phyloP scores from a whole-genome alignment of 2,797 vertebrate species.

The Siniperca obscura region DNA sequence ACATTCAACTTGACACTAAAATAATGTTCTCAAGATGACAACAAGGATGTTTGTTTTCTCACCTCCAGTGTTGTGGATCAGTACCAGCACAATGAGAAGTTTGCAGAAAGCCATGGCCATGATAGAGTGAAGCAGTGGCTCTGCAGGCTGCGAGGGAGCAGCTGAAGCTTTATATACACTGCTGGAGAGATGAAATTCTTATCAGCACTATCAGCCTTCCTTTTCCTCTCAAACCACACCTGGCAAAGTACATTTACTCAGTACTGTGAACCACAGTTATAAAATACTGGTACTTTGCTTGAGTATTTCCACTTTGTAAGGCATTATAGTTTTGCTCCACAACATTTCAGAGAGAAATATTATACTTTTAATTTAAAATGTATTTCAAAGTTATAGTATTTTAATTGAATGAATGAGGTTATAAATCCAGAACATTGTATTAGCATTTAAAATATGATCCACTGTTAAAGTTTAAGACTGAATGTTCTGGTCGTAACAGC shows the following conservation, averaged over 20 bases:
- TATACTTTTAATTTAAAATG: neutral
- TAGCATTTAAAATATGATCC: neutral
- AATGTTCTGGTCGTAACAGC: neutral
- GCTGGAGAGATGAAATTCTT: neutral
- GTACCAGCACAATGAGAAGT: constrained; percentile 35
- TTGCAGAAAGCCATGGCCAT: constrained; percentile 45
- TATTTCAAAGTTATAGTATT: neutral
- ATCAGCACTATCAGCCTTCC: constrained; percentile 29
- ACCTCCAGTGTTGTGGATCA: constrained; percentile 54
- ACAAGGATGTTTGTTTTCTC: neutral
- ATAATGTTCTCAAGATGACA: neutral
- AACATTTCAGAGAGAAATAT: neutral
- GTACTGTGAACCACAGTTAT: neutral
- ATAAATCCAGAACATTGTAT: neutral
- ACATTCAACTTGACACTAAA: neutral
- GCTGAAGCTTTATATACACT: constrained; percentile 43
- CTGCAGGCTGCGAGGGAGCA: neutral
- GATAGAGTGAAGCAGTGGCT: neutral
- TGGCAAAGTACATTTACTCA: neutral
- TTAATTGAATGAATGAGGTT: neutral
- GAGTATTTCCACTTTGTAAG: neutral
- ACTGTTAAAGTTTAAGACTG: neutral
- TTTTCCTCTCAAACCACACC: neutral
- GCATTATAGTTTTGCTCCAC: neutral
- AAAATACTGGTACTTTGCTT: neutral